A percentile compares a stretch with the other conserved stretches of the same genome.
Evolutionary conservation across 1,140 invertebrate species (phyloP).

Genomic region (Magallana ariakensis): DNA sequence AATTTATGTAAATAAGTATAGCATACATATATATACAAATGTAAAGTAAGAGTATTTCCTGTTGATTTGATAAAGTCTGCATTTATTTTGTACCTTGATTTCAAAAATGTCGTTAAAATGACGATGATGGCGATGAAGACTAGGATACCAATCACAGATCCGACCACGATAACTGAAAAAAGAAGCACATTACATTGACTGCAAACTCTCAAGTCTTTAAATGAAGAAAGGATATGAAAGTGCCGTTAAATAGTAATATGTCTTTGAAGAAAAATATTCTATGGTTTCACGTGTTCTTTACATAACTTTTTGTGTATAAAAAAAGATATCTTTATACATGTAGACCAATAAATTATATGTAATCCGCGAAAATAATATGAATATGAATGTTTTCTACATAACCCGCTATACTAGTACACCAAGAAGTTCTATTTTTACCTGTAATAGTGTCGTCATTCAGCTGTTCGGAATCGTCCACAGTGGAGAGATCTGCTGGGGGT

Average conservation of each 20-base stretch:
- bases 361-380: too few relatives aligned
- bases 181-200: neutral
- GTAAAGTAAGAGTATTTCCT: neutral
- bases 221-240: neutral
- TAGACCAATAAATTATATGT: too few relatives aligned
- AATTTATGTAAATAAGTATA: too few relatives aligned
- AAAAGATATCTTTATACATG: too few relatives aligned
- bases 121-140: conserved; percentile 34
- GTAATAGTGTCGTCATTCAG: conserved; percentile 33
- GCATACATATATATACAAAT: too few relatives aligned
- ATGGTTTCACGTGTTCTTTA: too few relatives aligned
- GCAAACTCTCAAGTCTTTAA: neutral
- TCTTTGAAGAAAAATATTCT: too few relatives aligned
- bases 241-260: too few relatives aligned
- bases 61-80: too few relatives aligned
- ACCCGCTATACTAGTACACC: too few relatives aligned
- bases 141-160: conserved; percentile 30
- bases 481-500: neutral
- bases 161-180: conserved; percentile 33
- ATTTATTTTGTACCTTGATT: conserved; percentile 6
- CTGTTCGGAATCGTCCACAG: conserved; percentile 18
- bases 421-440: neutral
- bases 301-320: too few relatives aligned
- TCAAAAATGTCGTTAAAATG: conserved; percentile 17
- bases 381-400: too few relatives aligned